phyloP scores from a whole-genome alignment of 2,888 invertebrate species.

The Tigriopus californicus region DNA sequence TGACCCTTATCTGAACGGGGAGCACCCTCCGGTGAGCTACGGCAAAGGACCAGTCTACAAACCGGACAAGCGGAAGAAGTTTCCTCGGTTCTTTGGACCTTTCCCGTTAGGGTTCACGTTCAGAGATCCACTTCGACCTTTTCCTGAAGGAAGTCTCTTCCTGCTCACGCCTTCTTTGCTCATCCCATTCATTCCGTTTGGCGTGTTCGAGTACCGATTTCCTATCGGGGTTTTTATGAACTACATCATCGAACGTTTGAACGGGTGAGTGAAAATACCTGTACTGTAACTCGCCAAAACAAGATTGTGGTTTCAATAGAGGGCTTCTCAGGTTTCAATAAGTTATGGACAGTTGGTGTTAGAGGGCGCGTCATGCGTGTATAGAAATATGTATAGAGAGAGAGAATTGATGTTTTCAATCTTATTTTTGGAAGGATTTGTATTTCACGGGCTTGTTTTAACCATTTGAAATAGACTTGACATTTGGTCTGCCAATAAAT shows the following conservation, averaged over 20 bases:
- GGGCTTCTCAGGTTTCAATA: too few relatives aligned
- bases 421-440: too few relatives aligned
- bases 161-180: background rate
- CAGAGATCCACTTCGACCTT: background rate
- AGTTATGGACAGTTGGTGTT: too few relatives aligned
- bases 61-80: constrained; percentile 3
- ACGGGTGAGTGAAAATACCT: background rate
- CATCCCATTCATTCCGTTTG: constrained; percentile 3
- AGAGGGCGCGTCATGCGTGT: too few relatives aligned
- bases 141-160: background rate
- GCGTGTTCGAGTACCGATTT: background rate
- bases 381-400: too few relatives aligned
- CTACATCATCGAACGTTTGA: background rate
- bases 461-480: too few relatives aligned
- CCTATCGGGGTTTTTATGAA: background rate
- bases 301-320: background rate
- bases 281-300: background rate
- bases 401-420: too few relatives aligned
- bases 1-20: too few relatives aligned
- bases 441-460: too few relatives aligned
- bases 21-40: too few relatives aligned
- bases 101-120: background rate
- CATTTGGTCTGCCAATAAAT: too few relatives aligned
- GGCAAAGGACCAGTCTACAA: background rate
- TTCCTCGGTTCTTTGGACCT: background rate